These are phyloP conservation scores for Sapajus apella DNA, from an alignment of 2,113 vertebrate genomes.

Conservation along the genomic window DNA sequence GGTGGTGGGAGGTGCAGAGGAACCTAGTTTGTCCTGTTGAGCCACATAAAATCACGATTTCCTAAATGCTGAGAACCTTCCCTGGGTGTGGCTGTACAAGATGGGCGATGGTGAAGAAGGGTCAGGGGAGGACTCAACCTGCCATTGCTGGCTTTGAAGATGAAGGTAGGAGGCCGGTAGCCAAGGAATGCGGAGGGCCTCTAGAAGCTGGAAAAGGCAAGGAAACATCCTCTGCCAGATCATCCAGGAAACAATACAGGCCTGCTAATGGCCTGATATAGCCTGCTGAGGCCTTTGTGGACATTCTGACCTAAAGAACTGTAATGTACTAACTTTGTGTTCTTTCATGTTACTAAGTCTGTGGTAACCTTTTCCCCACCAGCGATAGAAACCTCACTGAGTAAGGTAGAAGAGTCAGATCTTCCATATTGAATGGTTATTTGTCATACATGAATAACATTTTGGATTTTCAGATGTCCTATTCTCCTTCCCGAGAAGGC, in stretches of 20 bases:
- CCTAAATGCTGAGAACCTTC: neutral
- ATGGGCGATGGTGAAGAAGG: neutral
- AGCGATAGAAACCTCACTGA: neutral
- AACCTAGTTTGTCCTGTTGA: neutral
- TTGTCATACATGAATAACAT: neutral
- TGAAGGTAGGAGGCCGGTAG: no score
- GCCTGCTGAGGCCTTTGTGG: neutral
- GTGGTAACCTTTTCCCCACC: neutral
- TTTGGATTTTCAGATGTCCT: neutral
- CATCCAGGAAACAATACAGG: accelerated
- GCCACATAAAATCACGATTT: no score
- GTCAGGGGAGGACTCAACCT: neutral
- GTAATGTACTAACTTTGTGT: neutral
- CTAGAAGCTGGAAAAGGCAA: neutral
- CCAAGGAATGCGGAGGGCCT: neutral
- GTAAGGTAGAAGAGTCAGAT: neutral
- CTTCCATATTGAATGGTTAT: neutral
- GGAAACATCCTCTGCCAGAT: accelerated
- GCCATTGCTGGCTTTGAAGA: neutral
- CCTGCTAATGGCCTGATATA: no score
- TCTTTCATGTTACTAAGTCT: neutral
- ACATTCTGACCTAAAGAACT: neutral
- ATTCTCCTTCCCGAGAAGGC: neutral
- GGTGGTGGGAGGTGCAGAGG: no score
- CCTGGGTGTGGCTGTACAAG: neutral